Conservation (phyloP, 2,888 invertebrate genomes). For the Diadegma fenestrale region DNA sequence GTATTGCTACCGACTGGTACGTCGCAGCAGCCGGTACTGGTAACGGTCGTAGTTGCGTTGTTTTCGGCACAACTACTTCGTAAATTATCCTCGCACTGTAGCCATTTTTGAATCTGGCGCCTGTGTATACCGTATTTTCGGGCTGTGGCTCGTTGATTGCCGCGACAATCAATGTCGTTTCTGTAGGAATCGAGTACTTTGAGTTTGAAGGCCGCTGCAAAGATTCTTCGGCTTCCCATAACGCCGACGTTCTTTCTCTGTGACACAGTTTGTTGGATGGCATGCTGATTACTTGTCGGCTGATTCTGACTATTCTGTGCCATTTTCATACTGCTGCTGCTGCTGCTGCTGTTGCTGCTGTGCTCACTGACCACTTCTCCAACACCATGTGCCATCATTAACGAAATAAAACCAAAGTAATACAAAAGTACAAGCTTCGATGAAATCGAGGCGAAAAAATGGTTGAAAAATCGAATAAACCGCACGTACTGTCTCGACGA, state of each 20-base stretch:
- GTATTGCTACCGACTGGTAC: slow-evolving; percentile 64
- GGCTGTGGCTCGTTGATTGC: slow-evolving; percentile 95
- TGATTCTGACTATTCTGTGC: slow-evolving; percentile 78
- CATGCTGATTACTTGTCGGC: slow-evolving; percentile 74
- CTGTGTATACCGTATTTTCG: slow-evolving; percentile 96
- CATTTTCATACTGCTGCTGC: slow-evolving; percentile 82
- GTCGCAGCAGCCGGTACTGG: slow-evolving; percentile 67
- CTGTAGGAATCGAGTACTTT: slow-evolving; percentile 95
- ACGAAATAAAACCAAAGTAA: neutral
- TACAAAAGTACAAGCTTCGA: slow-evolving; percentile 29
- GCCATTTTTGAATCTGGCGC: slow-evolving; percentile 96
- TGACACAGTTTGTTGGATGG: slow-evolving; percentile 77
- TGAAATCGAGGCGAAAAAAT: neutral
- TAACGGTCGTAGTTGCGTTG: slow-evolving; percentile 60
- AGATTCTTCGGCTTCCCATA: slow-evolving; percentile 94
- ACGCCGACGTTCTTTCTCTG: slow-evolving; percentile 80
- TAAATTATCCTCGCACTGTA: slow-evolving; percentile 93
- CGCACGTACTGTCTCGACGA: slow-evolving; percentile 36
- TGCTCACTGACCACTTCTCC: slow-evolving; percentile 85
- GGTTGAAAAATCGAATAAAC: slow-evolving; percentile 1
- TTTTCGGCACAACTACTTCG: slow-evolving; percentile 89
- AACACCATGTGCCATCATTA: slow-evolving; percentile 87
- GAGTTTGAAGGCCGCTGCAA: slow-evolving; percentile 95
- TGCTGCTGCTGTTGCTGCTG: slow-evolving; percentile 77
- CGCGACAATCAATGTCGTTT: slow-evolving; percentile 94